phyloP scores from a whole-genome alignment of 2,113 vertebrate species.

The Ciconia maguari region DNA sequence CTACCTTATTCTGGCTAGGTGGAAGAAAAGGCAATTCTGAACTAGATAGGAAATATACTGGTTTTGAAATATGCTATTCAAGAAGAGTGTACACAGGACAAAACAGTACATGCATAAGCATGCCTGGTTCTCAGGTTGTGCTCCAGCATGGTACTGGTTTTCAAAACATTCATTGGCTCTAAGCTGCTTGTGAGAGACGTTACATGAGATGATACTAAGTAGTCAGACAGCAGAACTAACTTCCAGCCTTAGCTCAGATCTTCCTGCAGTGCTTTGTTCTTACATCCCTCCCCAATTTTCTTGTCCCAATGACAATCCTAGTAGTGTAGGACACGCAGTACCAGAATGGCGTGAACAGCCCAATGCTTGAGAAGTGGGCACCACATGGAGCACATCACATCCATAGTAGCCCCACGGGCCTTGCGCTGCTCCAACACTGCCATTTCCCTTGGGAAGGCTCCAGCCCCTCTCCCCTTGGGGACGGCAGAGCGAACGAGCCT shows the following conservation, averaged over 20 bases:
- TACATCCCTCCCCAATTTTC: not conserved
- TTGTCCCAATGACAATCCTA: not conserved
- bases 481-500: rapidly evolving
- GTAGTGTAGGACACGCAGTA: not conserved
- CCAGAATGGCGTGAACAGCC: not conserved
- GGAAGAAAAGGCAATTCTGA: not conserved
- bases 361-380: not conserved
- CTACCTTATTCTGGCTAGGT: not conserved
- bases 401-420: not conserved
- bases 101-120: not conserved
- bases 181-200: not conserved
- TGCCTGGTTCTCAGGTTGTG: not conserved
- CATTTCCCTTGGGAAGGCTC: not conserved
- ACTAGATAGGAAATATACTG: not conserved
- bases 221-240: not conserved
- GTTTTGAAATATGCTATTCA: not conserved
- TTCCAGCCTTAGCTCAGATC: not conserved
- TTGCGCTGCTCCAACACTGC: not conserved
- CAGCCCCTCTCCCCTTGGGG: not conserved
- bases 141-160: not conserved
- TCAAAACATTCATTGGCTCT: not conserved
- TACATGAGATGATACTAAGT: not conserved
- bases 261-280: not conserved
- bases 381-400: not conserved
- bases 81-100: not conserved